Percentiles rank a stretch among this genome's conserved stretches.
phyloP scores from a whole-genome alignment of 2,113 vertebrate species.

The Labeo rohita region DNA sequence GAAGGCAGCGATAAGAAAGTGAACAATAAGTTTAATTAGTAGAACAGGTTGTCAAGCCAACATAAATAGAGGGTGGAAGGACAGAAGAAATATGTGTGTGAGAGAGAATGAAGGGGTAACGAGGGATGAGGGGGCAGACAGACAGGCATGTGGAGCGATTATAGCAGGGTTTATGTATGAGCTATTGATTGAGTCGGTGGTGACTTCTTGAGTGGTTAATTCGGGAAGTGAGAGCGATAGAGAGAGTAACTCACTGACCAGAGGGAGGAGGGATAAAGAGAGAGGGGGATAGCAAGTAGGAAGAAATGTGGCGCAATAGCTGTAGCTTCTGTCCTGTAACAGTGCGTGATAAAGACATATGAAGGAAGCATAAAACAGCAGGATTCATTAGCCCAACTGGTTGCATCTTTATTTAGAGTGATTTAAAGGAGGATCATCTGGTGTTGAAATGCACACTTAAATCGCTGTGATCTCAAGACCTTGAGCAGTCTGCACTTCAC shows the following conservation, averaged over 20 bases:
- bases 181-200: slow-evolving; percentile 85
- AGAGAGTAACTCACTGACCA: slow-evolving; percentile 81
- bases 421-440: not conserved
- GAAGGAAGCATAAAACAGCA: not conserved
- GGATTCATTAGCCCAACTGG: not conserved
- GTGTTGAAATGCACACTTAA: slow-evolving; percentile 1
- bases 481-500: slow-evolving; percentile 20
- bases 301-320: slow-evolving; percentile 53
- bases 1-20: not conserved
- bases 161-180: slow-evolving; percentile 86
- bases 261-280: slow-evolving; percentile 63
- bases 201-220: slow-evolving; percentile 88
- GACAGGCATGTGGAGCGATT: slow-evolving; percentile 77
- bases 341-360: not conserved
- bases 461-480: slow-evolving; percentile 29
- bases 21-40: not conserved
- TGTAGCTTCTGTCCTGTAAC: not conserved
- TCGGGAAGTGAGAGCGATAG: slow-evolving; percentile 84
- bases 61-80: not conserved
- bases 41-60: not conserved
- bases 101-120: slow-evolving; percentile 27
- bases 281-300: slow-evolving; percentile 60
- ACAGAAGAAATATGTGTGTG: not conserved
- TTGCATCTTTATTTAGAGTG: not conserved
- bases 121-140: slow-evolving; percentile 63